Evolutionary conservation across 2,113 vertebrate species (phyloP), one percentile per base, ranked within the genome.

Genomic region (Cyprinodon variegatus): DNA sequence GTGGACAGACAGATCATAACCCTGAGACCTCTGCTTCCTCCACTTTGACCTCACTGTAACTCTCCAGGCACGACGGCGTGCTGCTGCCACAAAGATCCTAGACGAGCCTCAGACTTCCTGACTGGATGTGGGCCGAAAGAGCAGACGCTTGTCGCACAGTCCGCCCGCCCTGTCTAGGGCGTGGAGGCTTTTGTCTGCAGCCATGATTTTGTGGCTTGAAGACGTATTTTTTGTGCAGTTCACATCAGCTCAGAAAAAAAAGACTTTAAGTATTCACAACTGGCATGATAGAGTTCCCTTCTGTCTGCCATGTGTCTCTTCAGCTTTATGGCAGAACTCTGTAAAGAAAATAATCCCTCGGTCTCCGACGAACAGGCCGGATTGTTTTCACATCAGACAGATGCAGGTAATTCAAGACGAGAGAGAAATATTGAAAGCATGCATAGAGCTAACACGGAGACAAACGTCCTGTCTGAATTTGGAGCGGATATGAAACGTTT

Each of bases 231-330:
- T 64, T 65, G 22, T 61, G 39, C 17, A 37, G 29, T 62, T 62
- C 12, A 70, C 73, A 71, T 79, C 38, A 83, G 74, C 81, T 73
- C 72, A 74, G 61, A 72, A 67, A 20, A 10, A 68, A 60, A 61
- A 76, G 81, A 70, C 67, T 39, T 74, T 8, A 29, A 62, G 78
- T 67, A 68, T 84, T 90, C 76, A 71, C 63, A 82, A 65, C 72
- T 83, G 89, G 70, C 83, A 80, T 80, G 86, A 43, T 87, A 71
- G 84, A 69, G 79, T 87, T 87, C 87, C 88, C 80, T 73, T 83
- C 86, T 89, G 86, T 82, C 74, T 76, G 86, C 89, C 88, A 83
- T 78, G 80, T 88, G 84, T 86, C 15, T 57, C n/a, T 83, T 69
- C 61, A 65, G 78, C 72, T 81, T 72, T 67, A 82, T 72, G 46